These are phyloP conservation scores for Drosophila ezoana DNA, from an alignment of 2,888 invertebrate genomes.

Conservation along the genomic window DNA sequence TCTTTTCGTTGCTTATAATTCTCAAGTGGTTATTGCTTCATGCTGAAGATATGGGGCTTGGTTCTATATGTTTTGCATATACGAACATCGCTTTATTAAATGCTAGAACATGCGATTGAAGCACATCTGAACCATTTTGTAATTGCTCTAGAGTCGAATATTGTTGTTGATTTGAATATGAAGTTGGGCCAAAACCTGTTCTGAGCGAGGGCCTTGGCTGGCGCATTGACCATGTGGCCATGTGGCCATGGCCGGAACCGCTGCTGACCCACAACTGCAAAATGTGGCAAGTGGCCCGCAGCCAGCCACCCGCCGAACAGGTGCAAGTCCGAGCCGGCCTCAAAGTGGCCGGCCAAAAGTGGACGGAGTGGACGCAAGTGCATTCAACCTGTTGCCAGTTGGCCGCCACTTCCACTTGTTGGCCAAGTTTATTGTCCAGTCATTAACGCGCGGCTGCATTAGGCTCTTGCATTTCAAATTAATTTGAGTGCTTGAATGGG, in stretches of 20 bases:
- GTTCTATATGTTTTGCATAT: too few relatives aligned
- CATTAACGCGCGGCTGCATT: constrained; percentile 35
- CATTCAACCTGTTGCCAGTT: constrained; percentile 56
- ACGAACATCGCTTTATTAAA: too few relatives aligned
- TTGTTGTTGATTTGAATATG: background rate
- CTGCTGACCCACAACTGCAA: constrained; percentile 38
- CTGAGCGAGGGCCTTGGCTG: constrained; percentile 4
- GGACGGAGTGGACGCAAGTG: constrained; percentile 20
- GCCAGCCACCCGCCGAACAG: constrained; percentile 31
- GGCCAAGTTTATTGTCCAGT: constrained; percentile 66
- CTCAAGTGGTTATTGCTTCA: too few relatives aligned
- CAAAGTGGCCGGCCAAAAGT: constrained; percentile 13
- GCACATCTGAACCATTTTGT: background rate
- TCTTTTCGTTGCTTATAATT: too few relatives aligned
- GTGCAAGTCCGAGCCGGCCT: constrained; percentile 11
- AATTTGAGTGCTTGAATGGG: constrained; percentile 16
- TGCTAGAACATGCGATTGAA: too few relatives aligned
- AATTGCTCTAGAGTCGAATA: background rate
- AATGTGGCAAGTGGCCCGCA: background rate
- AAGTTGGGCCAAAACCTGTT: background rate
- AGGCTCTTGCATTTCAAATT: constrained; percentile 25
- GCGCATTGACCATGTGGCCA: background rate
- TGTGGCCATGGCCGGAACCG: background rate
- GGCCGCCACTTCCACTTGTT: constrained; percentile 58
- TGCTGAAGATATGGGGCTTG: too few relatives aligned